A percentile compares a stretch with the other conserved stretches of the same genome.
These are phyloP conservation scores for Elephas maximus DNA, from an alignment of 2,113 vertebrate species.

Conservation along the genomic window DNA sequence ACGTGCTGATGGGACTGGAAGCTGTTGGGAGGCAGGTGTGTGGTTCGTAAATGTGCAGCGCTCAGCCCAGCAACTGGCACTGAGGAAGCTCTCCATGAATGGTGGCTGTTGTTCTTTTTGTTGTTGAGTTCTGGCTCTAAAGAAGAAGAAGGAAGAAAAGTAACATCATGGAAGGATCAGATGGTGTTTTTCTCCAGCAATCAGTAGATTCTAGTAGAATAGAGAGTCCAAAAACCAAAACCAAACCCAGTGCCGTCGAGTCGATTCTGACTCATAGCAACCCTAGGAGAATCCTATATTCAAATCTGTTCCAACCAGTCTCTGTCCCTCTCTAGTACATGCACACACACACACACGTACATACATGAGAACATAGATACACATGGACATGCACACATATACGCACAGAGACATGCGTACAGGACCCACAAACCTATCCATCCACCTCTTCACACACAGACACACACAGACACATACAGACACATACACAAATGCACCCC, in stretches of 20 bases:
- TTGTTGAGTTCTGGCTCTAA: not conserved
- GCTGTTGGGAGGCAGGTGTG: not conserved
- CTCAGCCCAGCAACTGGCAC: not conserved
- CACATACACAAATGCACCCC: accelerated
- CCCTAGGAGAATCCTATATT: not conserved
- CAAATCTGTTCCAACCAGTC: not conserved
- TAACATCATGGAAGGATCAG: not conserved
- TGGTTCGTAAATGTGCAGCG: no score
- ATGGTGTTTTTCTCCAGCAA: not conserved
- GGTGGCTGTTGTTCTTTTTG: no score
- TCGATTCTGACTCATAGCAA: no score
- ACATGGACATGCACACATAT: not conserved
- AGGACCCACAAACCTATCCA: not conserved
- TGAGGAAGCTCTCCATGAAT: not conserved
- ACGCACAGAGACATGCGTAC: not conserved
- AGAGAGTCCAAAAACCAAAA: no score
- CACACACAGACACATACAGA: not conserved
- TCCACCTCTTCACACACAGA: not conserved
- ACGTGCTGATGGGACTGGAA: not conserved
- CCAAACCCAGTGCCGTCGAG: no score
- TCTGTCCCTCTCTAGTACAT: not conserved
- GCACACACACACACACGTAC: not conserved
- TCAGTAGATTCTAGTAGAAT: not conserved
- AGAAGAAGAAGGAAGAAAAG: not conserved
- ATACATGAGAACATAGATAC: not conserved